A percentile compares a stretch with the other conserved stretches of the same genome.
phyloP scores from a whole-genome alignment of 1,140 invertebrate species.

The Zaprionus nigranus region DNA sequence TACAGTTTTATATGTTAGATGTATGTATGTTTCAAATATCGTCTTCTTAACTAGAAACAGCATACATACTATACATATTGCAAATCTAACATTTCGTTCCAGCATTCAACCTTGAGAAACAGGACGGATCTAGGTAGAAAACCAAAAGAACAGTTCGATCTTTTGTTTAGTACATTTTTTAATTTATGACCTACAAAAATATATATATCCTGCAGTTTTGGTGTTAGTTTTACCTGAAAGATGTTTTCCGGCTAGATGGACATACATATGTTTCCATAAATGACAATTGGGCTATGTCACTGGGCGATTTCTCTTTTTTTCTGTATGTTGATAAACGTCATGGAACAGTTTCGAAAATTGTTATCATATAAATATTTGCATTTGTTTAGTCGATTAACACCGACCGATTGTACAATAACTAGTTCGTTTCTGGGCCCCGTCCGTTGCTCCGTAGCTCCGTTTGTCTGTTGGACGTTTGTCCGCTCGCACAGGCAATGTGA shows the following conservation, averaged over 20 bases:
- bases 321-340: slow-evolving; percentile 54
- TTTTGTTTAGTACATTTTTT: slow-evolving; percentile 62
- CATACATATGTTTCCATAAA: neutral
- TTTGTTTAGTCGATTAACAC: slow-evolving; percentile 79
- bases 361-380: slow-evolving; percentile 73
- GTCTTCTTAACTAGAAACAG: neutral
- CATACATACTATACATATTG: neutral
- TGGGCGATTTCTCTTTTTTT: slow-evolving; percentile 48
- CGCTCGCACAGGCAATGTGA: slow-evolving; percentile 66
- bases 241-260: slow-evolving; percentile 12
- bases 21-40: neutral
- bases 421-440: slow-evolving; percentile 50
- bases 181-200: slow-evolving; percentile 66
- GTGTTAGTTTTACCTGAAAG: slow-evolving; percentile 58
- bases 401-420: slow-evolving; percentile 55
- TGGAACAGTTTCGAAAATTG: slow-evolving; percentile 74
- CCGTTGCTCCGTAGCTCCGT: neutral
- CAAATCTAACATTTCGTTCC: neutral
- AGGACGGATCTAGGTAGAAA: slow-evolving; percentile 2
- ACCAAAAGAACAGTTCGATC: slow-evolving; percentile 27
- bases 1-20: neutral
- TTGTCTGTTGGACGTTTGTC: slow-evolving; percentile 62
- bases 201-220: slow-evolving; percentile 65
- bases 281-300: slow-evolving; percentile 26
- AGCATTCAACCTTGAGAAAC: slow-evolving; percentile 15